Conservation (phyloP, 2,797 vertebrate species). For the Antennarius maculatus region DNA sequence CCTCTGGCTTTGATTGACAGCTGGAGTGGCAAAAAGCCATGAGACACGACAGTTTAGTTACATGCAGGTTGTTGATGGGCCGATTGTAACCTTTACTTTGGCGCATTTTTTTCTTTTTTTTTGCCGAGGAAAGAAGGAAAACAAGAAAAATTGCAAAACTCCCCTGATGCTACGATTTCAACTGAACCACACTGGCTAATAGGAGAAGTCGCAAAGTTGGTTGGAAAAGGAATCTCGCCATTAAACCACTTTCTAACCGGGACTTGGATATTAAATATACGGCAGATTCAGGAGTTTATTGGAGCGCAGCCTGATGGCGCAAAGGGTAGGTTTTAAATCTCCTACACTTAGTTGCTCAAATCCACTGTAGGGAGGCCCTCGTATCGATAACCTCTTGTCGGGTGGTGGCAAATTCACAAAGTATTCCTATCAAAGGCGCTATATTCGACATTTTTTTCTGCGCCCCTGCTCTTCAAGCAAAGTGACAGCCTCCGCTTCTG, state of each 20-base stretch:
- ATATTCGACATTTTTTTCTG: slow-evolving; percentile 74
- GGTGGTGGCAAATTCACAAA: slow-evolving; percentile 85
- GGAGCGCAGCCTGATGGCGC: slow-evolving; percentile 99
- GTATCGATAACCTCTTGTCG: slow-evolving; percentile 83
- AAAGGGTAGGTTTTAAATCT: slow-evolving; percentile 99
- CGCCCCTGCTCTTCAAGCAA: slow-evolving; percentile 69
- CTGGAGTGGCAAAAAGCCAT: slow-evolving; percentile 99
- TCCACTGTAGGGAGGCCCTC: slow-evolving; percentile 88
- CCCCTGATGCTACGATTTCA: slow-evolving; percentile 83
- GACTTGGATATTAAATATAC: slow-evolving; percentile 99
- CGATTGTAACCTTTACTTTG: slow-evolving; percentile 96
- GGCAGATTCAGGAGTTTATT: slow-evolving; percentile 98
- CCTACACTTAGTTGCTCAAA: slow-evolving; percentile 92
- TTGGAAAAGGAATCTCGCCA: slow-evolving; percentile 84
- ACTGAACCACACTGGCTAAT: slow-evolving; percentile 85
- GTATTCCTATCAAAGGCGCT: slow-evolving; percentile 76
- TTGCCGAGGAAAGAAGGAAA: slow-evolving; percentile 80
- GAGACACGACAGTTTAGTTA: slow-evolving; percentile 99
- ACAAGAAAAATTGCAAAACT: slow-evolving; percentile 87
- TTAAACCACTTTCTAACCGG: slow-evolving; percentile 94
- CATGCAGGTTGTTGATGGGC: slow-evolving; percentile 99
- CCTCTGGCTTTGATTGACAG: slow-evolving; percentile 99
- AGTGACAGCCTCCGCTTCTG: slow-evolving; percentile 75
- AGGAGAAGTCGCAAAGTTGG: slow-evolving; percentile 92
- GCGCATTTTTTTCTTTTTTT: slow-evolving; percentile 85